Conservation (phyloP, 2,888 invertebrate genomes). For the Zelleria hepariella region DNA sequence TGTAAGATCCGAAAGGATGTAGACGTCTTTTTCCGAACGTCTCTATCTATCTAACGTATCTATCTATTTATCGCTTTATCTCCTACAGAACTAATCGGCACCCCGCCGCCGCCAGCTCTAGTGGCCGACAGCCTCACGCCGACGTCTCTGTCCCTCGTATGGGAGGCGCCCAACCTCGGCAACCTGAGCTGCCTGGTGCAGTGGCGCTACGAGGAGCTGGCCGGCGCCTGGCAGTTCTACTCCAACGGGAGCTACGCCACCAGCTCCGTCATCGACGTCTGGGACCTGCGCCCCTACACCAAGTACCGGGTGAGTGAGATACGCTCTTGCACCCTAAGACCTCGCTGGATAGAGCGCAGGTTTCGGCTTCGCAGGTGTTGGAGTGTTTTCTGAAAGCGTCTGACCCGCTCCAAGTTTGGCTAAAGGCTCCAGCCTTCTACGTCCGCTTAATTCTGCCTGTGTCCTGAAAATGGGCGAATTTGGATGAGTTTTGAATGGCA, state of each 20-base stretch:
- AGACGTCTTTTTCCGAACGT: too few relatives aligned
- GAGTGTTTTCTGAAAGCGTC: not conserved
- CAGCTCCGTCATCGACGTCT: conserved; percentile 78
- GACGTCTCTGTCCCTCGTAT: conserved; percentile 84
- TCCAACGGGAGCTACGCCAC: conserved; percentile 79
- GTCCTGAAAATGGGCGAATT: too few relatives aligned
- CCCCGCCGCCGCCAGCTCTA: conserved; percentile 81
- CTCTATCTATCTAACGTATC: too few relatives aligned
- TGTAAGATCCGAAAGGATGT: too few relatives aligned
- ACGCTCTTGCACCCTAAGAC: too few relatives aligned
- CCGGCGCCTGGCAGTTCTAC: conserved; percentile 87
- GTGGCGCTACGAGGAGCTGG: conserved; percentile 80
- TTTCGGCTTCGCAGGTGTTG: conserved; percentile 21
- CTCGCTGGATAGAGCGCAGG: too few relatives aligned
- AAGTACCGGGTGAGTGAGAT: conserved; percentile 85
- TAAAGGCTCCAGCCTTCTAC: too few relatives aligned
- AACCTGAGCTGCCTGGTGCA: conserved; percentile 78
- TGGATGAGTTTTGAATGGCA: too few relatives aligned
- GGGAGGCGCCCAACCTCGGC: conserved; percentile 75
- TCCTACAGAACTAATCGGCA: conserved; percentile 74
- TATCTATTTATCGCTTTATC: not conserved
- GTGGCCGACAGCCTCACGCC: conserved; percentile 84
- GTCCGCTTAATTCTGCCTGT: too few relatives aligned
- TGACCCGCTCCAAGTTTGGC: too few relatives aligned
- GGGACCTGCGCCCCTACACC: conserved; percentile 87